Evolutionary conservation across 2,888 invertebrate genomes (phyloP), one percentile per base, ranked within the genome.

Genomic region (Nomada fabriciana): DNA sequence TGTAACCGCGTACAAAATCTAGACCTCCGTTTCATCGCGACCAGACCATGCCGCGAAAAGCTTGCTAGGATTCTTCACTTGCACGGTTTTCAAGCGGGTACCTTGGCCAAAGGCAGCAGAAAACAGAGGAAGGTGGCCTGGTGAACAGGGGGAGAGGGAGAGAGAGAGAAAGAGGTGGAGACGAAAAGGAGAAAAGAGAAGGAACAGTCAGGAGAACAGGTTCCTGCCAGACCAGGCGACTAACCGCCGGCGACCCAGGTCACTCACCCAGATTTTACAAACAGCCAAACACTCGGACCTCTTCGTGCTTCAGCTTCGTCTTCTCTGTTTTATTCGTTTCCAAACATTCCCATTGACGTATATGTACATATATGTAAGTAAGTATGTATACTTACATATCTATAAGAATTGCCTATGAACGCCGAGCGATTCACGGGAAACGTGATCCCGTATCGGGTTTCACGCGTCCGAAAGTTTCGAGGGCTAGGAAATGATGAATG

Each of bases 251-350:
- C 85, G 87, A 87, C 89, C 86, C 92, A 90, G 93, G 93, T 93
- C 92, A 93, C 92, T 92, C 93, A 93, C 93, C 92, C 92, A 92
- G 91, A 91, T 92, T 92, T 90, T 91, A 91, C 91, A 91, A 92
- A 91, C 92, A 89, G 87, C 90, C 90, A 90, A 91, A 90, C 90
- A 89, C 82, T 83, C 86, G 82, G 76, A 64, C 78, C 86, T 82
- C 84, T 84, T 53, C 74, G 57, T 42, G 64, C 57, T 68, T 83
- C 79, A 25, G 63, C 69, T 74, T 60, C 67, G 63, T 64, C 74
- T 60, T 77, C 71, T 69, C 64, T n/a, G 29, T 50, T 76, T 42
- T 70, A 64, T 57, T 61, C 15, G 71, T 53, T 20, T 57, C 29
- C 23, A 20, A 47, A 20, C 25, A 60, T 60, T 70, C 68, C 55